Evolutionary conservation across 2,113 vertebrate species (phyloP).

Genomic region (Vombatus ursinus): DNA sequence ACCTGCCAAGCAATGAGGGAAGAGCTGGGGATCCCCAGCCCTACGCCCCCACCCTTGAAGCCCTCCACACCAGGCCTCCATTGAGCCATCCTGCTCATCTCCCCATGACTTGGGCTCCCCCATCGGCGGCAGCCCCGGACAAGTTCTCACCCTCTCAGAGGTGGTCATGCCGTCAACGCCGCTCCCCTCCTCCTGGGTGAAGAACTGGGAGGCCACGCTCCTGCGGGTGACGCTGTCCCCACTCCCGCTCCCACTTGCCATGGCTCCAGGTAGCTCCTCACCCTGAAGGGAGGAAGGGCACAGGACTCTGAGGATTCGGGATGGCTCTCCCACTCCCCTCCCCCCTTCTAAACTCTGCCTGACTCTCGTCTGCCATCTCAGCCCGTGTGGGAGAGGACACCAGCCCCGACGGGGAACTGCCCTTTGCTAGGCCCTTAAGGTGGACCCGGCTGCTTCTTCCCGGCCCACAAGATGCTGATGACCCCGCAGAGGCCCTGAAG

Average conservation of each 20-base stretch:
- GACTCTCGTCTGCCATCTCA: background rate
- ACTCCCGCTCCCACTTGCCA: conserved; percentile 68
- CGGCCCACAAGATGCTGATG: too few species aligned
- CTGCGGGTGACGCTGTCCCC: conserved; percentile 76
- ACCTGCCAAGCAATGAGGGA: conserved; percentile 82
- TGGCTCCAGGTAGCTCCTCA: conserved; percentile 33
- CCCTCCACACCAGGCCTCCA: too few species aligned
- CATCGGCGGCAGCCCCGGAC: fast-evolving
- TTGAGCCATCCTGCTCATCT: too few species aligned
- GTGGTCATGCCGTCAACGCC: conserved; percentile 88
- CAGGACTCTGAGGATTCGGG: background rate
- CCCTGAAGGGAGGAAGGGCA: conserved; percentile 27
- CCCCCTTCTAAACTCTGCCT: background rate
- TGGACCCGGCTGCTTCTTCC: too few species aligned
- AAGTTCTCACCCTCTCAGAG: conserved; percentile 87
- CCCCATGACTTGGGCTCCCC: too few species aligned
- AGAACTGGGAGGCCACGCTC: conserved; percentile 83
- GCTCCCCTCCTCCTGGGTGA: conserved; percentile 81
- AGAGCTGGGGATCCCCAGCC: background rate
- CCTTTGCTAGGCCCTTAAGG: background rate
- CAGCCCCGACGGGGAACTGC: background rate
- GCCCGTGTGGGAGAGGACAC: background rate
- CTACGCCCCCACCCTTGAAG: too few species aligned
- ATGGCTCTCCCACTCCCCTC: background rate
- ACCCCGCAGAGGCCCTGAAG: background rate